Percentiles rank a stretch among this genome's conserved stretches.
phyloP scores from a whole-genome alignment of 2,113 vertebrate species.

The Xenopus tropicalis region UCB_Xtro_10.0 CM004449.2:14215001-14215500 shows the following conservation, averaged over 20 bases:
- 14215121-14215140: conserved; percentile 84
- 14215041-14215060: conserved; percentile 16
- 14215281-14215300: too few species aligned
- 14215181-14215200: conserved; percentile 75
- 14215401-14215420: too few species aligned
- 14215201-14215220: conserved; percentile 78
- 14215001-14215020: conserved; percentile 5
- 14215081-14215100: conserved; percentile 85
- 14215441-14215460: too few species aligned
- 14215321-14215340: too few species aligned
- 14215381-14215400: too few species aligned
- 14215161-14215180: conserved; percentile 80
- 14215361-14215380: too few species aligned
- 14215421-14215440: too few species aligned
- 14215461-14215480: too few species aligned
- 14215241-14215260: background rate
- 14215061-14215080: conserved; percentile 51
- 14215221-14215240: conserved; percentile 64
- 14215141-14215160: conserved; percentile 70
- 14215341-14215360: too few species aligned
- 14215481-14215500: too few species aligned
- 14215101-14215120: conserved; percentile 76
- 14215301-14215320: too few species aligned
- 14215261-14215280: background rate
- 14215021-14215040: conserved; percentile 17